phyloP scores from a whole-genome alignment of 1,140 invertebrate species.

The Pachypsylla venusta region DNA sequence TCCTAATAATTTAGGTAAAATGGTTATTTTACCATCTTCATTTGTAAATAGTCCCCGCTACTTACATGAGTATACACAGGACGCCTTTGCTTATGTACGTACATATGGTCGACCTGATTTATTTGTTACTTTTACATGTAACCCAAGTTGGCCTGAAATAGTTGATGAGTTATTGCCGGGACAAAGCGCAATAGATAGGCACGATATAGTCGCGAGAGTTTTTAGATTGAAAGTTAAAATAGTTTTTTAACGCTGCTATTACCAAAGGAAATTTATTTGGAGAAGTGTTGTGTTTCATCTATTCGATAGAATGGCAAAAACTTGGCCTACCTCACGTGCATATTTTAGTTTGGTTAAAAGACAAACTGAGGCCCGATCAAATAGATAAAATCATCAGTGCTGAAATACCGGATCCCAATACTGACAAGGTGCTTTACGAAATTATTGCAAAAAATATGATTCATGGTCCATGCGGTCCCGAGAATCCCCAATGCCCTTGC shows the following conservation, averaged over 20 bases:
- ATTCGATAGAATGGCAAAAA: slow-evolving; percentile 34
- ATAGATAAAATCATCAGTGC: slow-evolving; percentile 37
- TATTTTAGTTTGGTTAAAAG: slow-evolving; percentile 27
- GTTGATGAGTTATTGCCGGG: background rate
- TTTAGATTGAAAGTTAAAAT: slow-evolving; percentile 19
- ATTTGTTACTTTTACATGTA: too few relatives aligned
- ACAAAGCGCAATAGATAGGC: slow-evolving; percentile 14
- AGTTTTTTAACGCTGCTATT: slow-evolving; percentile 20
- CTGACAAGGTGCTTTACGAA: slow-evolving; percentile 31
- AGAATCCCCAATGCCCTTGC: slow-evolving; percentile 34
- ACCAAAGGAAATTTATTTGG: slow-evolving; percentile 24
- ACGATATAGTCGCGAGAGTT: slow-evolving; percentile 18
- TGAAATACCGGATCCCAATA: slow-evolving; percentile 36
- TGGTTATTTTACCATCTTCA: slow-evolving; percentile 31
- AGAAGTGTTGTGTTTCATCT: slow-evolving; percentile 22
- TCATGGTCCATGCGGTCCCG: slow-evolving; percentile 36
- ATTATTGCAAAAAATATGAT: slow-evolving; percentile 34
- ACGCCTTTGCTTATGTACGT: slow-evolving; percentile 20
- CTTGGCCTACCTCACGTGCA: slow-evolving; percentile 29
- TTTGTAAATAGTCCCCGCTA: slow-evolving; percentile 31
- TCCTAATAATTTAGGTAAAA: slow-evolving; percentile 16
- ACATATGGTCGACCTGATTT: too few relatives aligned
- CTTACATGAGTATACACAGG: slow-evolving; percentile 30
- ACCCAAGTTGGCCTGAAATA: slow-evolving; percentile 19
- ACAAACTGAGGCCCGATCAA: slow-evolving; percentile 26